Base-by-base conservation (phyloP, 2,888 invertebrate species). In the Fragum fragum region DNA sequence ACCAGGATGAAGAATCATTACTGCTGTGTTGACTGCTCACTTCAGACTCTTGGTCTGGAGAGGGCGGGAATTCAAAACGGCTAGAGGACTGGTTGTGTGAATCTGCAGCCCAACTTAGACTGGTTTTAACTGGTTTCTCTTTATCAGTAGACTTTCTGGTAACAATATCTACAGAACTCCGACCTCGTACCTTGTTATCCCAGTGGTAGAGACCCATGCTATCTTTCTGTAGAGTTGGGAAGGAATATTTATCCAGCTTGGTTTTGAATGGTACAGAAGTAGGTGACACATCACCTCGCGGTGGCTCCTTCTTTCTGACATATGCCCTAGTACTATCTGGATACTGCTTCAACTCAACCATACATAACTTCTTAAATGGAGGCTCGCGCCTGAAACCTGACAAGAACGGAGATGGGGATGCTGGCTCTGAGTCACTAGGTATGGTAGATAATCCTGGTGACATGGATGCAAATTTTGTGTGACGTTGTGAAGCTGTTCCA, bases 281-380 rank as follows among this genome's bases (percentile, higher is more conserved):
- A n/a, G 82, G 82, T 21, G 85, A 85, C 1, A 57, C 57, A 23
- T 79, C 81, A 23, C 39, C 18, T 47, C 66, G 71, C n/a, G 79
- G 73, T 14, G 82, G 69, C 6, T 81, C 76, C 70, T 84, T 86
- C 52, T 75, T 81, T 16, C 76, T 79, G 1, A 84, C 82, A 71
- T 72, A 75, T 6, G 84, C 84, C 32, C 78, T 79, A 6, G 82
- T 82, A 52, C 86, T 86, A 66, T 98, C 98, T 21, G 98, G 98
- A 91, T 98, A 98, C 1, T 98, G 97, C 94, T 97, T 97, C 52
- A 98, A 94, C 93, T 98, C 98, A 0, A 97, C 97, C 96, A 98
- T 98, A 95, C 98, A 98, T 96, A 98, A 97, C 83, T 93, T 93
- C 84, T 95, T 95, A 84, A 91, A 93, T 1, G 92, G 90, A 36